phyloP scores from a whole-genome alignment of 2,113 vertebrate species.

The Clupea harengus region DNA sequence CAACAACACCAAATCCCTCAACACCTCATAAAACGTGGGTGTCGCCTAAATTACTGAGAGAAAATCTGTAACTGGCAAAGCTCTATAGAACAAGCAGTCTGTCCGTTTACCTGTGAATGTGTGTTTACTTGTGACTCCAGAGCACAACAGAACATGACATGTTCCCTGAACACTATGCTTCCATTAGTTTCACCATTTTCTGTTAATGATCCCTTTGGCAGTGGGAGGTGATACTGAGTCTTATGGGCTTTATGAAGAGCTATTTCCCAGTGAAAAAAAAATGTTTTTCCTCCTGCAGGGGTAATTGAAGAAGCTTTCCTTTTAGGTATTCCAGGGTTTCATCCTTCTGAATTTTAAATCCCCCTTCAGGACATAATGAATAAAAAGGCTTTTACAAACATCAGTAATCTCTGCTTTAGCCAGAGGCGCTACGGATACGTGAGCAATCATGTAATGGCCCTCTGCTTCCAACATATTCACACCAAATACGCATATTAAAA shows the following conservation, averaged over 20 bases:
- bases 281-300: not conserved
- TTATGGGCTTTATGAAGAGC: not conserved
- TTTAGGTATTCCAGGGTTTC: conserved; percentile 6
- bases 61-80: not conserved
- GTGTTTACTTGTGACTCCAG: not conserved
- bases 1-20: too few species aligned
- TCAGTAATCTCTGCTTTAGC: conserved; percentile 17
- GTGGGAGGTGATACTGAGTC: not conserved
- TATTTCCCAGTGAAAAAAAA: not conserved
- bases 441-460: conserved; percentile 17
- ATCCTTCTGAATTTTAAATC: conserved; percentile 2
- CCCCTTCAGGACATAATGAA: conserved; percentile 9
- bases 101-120: not conserved
- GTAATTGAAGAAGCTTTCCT: not conserved
- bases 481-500: conserved; percentile 14
- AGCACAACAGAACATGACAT: not conserved
- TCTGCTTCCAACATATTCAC: not conserved
- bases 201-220: not conserved
- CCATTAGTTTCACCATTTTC: not conserved
- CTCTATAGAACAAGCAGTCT: too few species aligned
- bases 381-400: conserved; percentile 15
- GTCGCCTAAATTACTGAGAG: not conserved
- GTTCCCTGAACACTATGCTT: not conserved
- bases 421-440: not conserved
- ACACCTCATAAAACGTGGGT: too few species aligned